A percentile compares a stretch with the other conserved stretches of the same genome.
phyloP scores from a whole-genome alignment of 2,113 vertebrate genomes.

The Cyanocitta stelleri region DNA sequence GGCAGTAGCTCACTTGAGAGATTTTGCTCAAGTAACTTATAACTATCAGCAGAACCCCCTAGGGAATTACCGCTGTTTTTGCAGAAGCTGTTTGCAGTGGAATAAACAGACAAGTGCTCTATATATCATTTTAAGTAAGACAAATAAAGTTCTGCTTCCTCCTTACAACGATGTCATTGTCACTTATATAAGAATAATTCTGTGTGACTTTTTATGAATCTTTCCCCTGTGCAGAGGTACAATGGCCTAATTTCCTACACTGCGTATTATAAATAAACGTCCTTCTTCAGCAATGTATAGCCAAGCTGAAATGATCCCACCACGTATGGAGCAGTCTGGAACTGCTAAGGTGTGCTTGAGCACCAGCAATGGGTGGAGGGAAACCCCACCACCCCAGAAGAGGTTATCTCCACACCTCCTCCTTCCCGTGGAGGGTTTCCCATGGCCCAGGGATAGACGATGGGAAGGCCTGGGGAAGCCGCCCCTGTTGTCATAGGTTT shows the following conservation, averaged over 20 bases:
- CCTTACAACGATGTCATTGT: constrained; percentile 85
- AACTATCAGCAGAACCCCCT: constrained; percentile 77
- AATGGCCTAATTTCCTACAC: constrained; percentile 81
- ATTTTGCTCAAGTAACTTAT: constrained; percentile 82
- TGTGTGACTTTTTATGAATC: constrained; percentile 83
- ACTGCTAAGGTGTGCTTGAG: not conserved
- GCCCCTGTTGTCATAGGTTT: not conserved
- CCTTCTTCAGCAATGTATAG: constrained; percentile 67
- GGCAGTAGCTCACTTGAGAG: constrained; percentile 79
- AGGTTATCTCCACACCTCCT: not conserved
- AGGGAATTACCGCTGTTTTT: constrained; percentile 75
- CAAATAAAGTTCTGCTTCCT: constrained; percentile 84
- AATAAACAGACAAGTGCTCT: constrained; percentile 85
- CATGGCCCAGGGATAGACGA: accelerated
- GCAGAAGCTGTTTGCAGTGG: constrained; percentile 83
- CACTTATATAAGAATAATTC: constrained; percentile 86
- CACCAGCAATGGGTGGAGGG: not conserved
- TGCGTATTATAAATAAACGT: constrained; percentile 76
- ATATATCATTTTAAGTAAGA: constrained; percentile 88
- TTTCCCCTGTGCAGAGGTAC: constrained; percentile 80
- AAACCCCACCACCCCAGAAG: not conserved
- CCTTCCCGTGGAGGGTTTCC: not conserved
- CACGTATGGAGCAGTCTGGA: not conserved
- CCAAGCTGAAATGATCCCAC: constrained; percentile 46
- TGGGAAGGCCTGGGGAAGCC: not conserved